Evolutionary conservation across 35 echinoderm and acorn worm species (phyloP).

Genomic region (Strongylocentrotus purpuratus): DNA sequence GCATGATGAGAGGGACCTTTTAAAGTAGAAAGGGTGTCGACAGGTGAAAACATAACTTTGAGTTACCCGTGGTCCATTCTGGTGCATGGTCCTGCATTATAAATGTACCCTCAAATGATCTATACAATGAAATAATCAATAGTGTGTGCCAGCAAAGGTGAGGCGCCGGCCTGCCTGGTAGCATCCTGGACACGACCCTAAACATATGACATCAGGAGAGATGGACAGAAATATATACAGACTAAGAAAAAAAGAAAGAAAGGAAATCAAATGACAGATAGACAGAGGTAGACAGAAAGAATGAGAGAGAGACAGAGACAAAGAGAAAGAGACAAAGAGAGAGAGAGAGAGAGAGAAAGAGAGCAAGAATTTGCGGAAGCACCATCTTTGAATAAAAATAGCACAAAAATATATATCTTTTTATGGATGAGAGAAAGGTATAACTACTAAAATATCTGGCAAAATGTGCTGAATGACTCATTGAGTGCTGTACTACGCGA

Average conservation of each 20-base stretch:
- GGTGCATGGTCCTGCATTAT: slow-evolving; percentile 15
- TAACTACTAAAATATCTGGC: too few species aligned
- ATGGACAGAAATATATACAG: neutral
- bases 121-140: slow-evolving; percentile 14
- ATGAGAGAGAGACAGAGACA: too few species aligned
- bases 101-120: neutral
- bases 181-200: neutral
- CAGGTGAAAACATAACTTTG: slow-evolving; percentile 17
- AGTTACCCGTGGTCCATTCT: neutral
- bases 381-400: too few species aligned
- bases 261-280: too few species aligned
- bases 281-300: too few species aligned
- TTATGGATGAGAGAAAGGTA: neutral
- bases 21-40: neutral
- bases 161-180: neutral
- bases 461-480: too few species aligned
- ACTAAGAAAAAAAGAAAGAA: too few species aligned
- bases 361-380: neutral
- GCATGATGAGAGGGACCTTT: neutral
- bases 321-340: neutral
- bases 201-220: neutral
- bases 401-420: too few species aligned
- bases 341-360: too few species aligned
- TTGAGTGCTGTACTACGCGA: too few species aligned
- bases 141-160: neutral